phyloP scores from a whole-genome alignment of 2,888 invertebrate species.

The Caenorhabditis zanzibari region DNA sequence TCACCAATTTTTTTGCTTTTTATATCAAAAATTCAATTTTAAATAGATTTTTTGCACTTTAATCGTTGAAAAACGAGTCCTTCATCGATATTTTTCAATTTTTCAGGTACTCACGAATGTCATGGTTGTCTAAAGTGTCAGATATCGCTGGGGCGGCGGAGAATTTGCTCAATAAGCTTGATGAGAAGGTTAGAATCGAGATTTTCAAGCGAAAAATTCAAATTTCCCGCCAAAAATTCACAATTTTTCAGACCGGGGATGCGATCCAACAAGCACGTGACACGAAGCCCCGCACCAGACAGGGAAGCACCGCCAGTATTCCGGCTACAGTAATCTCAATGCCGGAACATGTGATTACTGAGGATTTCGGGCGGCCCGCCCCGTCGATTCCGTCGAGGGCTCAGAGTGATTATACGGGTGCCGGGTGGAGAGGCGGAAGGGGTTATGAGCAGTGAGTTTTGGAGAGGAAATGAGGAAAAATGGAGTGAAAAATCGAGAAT shows the following conservation, averaged over 20 bases:
- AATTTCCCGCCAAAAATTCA: background rate
- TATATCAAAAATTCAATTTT: background rate
- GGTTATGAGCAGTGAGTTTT: constrained; percentile 47
- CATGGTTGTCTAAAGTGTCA: constrained; percentile 77
- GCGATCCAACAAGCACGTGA: constrained; percentile 66
- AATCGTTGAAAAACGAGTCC: background rate
- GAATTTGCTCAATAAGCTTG: constrained; percentile 88
- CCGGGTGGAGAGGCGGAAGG: constrained; percentile 32
- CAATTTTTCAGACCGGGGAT: constrained; percentile 61
- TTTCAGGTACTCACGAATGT: constrained; percentile 66
- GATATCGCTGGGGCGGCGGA: constrained; percentile 77
- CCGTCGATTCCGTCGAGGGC: constrained; percentile 71
- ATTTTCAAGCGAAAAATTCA: background rate
- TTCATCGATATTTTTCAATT: background rate
- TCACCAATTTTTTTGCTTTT: background rate
- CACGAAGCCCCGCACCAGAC: constrained; percentile 43
- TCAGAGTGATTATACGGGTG: constrained; percentile 65
- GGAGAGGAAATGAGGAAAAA: too few relatives aligned
- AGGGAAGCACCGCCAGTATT: constrained; percentile 58
- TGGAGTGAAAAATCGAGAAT: too few relatives aligned
- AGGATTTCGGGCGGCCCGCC: constrained; percentile 67
- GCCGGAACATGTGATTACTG: constrained; percentile 66
- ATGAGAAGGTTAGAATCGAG: constrained; percentile 87
- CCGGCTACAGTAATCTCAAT: constrained; percentile 50
- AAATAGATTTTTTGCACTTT: too few relatives aligned